Evolutionary conservation across 2,797 vertebrate genomes (phyloP).

Genomic region (Varecia variegata): DNA sequence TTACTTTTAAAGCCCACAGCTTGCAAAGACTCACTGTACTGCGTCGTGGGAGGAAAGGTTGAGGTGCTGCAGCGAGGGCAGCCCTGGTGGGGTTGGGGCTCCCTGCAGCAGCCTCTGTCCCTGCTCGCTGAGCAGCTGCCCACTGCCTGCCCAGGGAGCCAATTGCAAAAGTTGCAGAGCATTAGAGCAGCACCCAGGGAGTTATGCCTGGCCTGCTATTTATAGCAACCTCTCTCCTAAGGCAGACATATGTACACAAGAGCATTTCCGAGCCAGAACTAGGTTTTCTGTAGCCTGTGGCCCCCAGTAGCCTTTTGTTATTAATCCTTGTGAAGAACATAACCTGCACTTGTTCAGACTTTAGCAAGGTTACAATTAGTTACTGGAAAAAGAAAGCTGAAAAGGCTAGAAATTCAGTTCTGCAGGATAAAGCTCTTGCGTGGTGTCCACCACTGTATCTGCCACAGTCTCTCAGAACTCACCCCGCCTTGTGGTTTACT

Average conservation of each 20-base stretch:
- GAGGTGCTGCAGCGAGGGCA: background rate
- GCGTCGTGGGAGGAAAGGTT: background rate
- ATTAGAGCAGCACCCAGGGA: background rate
- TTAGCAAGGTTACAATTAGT: background rate
- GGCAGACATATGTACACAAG: background rate
- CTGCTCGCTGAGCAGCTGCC: conserved; percentile 14
- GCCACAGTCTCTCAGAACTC: background rate
- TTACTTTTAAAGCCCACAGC: background rate
- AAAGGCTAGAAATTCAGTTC: background rate
- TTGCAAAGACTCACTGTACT: background rate
- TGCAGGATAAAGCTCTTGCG: background rate
- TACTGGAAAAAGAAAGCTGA: background rate
- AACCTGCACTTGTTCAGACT: background rate
- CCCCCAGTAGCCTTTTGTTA: background rate
- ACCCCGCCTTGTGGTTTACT: background rate
- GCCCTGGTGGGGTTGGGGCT: background rate
- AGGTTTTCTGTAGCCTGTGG: background rate
- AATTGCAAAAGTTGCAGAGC: conserved; percentile 38
- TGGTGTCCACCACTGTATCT: too few species aligned
- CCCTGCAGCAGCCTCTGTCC: background rate
- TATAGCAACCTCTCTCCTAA: conserved; percentile 42
- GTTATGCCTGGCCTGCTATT: background rate
- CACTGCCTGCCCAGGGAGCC: conserved; percentile 3
- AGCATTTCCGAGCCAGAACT: conserved; percentile 39
- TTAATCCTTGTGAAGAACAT: background rate